Conservation (phyloP, 2,113 vertebrate species). For the Crocuta crocuta region DNA sequence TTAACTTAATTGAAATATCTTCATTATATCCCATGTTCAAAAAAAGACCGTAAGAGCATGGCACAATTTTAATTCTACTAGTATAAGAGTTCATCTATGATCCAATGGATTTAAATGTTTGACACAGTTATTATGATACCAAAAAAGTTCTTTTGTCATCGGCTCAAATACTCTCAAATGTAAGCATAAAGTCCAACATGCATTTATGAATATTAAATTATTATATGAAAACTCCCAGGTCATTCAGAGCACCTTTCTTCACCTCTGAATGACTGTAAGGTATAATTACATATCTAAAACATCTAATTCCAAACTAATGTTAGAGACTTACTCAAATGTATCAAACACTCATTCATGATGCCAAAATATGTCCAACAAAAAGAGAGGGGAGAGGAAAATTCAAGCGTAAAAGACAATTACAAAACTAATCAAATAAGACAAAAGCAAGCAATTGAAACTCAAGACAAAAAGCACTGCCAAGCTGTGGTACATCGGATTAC, state of each 20-base stretch:
- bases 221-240: constrained; percentile 10
- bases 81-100: constrained; percentile 36
- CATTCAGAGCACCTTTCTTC: constrained; percentile 3
- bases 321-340: constrained; percentile 44
- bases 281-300: constrained; percentile 29
- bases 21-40: constrained; percentile 24
- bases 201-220: constrained; percentile 47
- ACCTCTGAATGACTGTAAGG: constrained; percentile 16
- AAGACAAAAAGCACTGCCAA: constrained; percentile 40
- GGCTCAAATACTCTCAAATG: constrained; percentile 40
- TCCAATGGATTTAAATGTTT: constrained; percentile 50
- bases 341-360: background rate
- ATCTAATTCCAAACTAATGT: constrained; percentile 49
- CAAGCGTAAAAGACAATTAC: constrained; percentile 4
- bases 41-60: background rate
- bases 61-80: constrained; percentile 57
- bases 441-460: constrained; percentile 56
- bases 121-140: background rate
- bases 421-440: constrained; percentile 50
- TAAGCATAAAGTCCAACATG: constrained; percentile 3
- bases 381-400: background rate
- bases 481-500: background rate
- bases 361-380: background rate
- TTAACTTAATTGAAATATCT: constrained; percentile 51
- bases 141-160: background rate